A percentile compares a stretch with the other conserved stretches of the same genome.
Conservation (phyloP, 2,888 invertebrate genomes). For the Dolomedes plantarius region DNA sequence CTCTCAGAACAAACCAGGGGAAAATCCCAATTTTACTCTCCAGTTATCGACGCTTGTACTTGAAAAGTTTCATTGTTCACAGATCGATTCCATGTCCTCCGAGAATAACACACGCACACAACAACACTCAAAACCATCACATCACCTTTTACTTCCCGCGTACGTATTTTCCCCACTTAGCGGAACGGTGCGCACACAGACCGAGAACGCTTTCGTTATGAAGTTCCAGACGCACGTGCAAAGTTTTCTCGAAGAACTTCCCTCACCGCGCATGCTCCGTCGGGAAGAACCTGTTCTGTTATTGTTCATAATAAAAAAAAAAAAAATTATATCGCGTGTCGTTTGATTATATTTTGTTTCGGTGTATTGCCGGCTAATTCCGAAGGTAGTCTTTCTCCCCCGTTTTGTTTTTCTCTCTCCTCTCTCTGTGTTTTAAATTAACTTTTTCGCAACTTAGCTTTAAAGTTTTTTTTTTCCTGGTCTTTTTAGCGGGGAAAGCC, state of each 20-base stretch:
- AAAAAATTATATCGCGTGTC: background rate
- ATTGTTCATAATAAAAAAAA: background rate
- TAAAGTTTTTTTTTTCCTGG: too few relatives aligned
- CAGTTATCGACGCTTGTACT: constrained; percentile 43
- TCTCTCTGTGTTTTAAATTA: background rate
- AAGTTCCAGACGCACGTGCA: constrained; percentile 46
- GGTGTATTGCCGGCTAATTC: background rate
- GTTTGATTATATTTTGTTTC: constrained; percentile 13
- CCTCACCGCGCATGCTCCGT: constrained; percentile 47
- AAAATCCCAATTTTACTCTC: too few relatives aligned
- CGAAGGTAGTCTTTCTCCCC: background rate
- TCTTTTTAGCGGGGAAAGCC: too few relatives aligned
- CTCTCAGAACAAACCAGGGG: background rate
- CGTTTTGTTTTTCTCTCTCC: background rate
- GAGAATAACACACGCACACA: background rate
- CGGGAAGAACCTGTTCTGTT: constrained; percentile 46
- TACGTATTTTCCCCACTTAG: background rate
- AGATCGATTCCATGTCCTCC: background rate
- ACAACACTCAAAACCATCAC: background rate
- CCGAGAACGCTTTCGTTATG: constrained; percentile 30
- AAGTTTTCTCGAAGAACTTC: constrained; percentile 5
- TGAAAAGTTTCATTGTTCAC: constrained; percentile 51
- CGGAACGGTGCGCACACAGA: constrained; percentile 22
- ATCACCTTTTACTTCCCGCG: background rate
- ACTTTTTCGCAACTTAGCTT: too few relatives aligned